Base-by-base conservation (phyloP, 2,113 vertebrate genomes). In the Chloropsis hardwickii region DNA sequence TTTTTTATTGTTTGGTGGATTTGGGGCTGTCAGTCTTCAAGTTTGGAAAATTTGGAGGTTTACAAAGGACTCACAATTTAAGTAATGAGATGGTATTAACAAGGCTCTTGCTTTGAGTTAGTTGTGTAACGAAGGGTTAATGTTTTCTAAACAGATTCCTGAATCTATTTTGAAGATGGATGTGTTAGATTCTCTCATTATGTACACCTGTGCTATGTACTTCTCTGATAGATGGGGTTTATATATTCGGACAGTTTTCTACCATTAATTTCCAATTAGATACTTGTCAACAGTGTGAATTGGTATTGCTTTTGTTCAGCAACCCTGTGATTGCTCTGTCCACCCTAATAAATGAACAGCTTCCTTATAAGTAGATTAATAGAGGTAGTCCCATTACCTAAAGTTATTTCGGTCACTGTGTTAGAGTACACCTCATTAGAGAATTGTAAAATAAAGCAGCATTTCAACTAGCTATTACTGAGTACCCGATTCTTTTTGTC, bases 301-400 rank as follows among this genome's bases (percentile, higher is more conserved):
- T 18, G 67, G 39, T 69, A 86, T 53, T 95, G 81, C 64, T 94
- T 62, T 80, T 95, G 90, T 96, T 97, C 96, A 94, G 70, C 78
- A 88, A 17, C 57, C 58, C 35, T 83, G 86, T 90, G 94, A 97
- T 97, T 97, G 90, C 87, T 84, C 86, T 97, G 95, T 97, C 97
- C 93, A 94, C 82, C 47, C 89, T 97, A 92, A 97, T 97, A 96
- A 98, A 97, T 86, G 81, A 97, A 92, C 74, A 92, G 81, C 57
- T 95, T 95, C 92, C 88, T 96, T 97, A 79, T 88, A 92, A 97
- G 80, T 86, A 94, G 97, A 98, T 98, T 98, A 98, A 98, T 96
- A 91, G 81, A 94, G 64, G 84, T 97, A 78, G 64, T 98, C 94
- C 95, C 74, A 95, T 97, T 97, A 97, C 71, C 92, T 94, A 33